These are phyloP conservation scores for Pheosia gnoma DNA, from an alignment of 2,888 invertebrate genomes.

Conservation along the genomic window DNA sequence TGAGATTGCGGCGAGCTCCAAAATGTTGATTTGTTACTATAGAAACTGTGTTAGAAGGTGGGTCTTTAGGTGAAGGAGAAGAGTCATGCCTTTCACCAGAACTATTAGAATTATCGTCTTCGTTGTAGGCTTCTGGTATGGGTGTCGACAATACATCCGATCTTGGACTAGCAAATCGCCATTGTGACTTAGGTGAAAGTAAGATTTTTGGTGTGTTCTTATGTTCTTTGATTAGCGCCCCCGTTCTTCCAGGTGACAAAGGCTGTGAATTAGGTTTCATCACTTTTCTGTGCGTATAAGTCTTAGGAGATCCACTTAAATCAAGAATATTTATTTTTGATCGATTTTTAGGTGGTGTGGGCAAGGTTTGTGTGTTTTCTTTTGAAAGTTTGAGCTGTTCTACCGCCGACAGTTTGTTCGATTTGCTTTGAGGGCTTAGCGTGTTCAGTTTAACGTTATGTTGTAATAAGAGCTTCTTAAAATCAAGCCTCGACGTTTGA, in stretches of 20 bases:
- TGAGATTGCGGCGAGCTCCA: conserved; percentile 75
- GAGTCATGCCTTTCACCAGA: conserved; percentile 81
- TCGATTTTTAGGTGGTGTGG: conserved; percentile 60
- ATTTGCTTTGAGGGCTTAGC: conserved; percentile 81
- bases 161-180: conserved; percentile 89
- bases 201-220: conserved; percentile 86
- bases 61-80: conserved; percentile 58
- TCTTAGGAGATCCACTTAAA: conserved; percentile 88
- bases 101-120: conserved; percentile 88
- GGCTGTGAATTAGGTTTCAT: conserved; percentile 78
- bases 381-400: conserved; percentile 89
- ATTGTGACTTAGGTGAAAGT: conserved; percentile 87
- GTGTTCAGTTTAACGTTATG: conserved; percentile 87
- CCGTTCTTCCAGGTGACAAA: conserved; percentile 82
- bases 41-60: conserved; percentile 75
- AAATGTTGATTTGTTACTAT: conserved; percentile 78
- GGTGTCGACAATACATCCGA: conserved; percentile 94
- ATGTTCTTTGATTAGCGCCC: conserved; percentile 77
- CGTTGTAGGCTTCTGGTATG: conserved; percentile 92
- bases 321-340: conserved; percentile 87
- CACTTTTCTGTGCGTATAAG: conserved; percentile 86
- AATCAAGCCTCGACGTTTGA: conserved; percentile 92
- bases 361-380: conserved; percentile 73
- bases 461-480: conserved; percentile 91
- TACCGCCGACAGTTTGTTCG: conserved; percentile 89